A percentile compares a stretch with the other conserved stretches of the same genome.
Conservation (phyloP, 2,113 vertebrate genomes). For the Myocastor coypus region DNA sequence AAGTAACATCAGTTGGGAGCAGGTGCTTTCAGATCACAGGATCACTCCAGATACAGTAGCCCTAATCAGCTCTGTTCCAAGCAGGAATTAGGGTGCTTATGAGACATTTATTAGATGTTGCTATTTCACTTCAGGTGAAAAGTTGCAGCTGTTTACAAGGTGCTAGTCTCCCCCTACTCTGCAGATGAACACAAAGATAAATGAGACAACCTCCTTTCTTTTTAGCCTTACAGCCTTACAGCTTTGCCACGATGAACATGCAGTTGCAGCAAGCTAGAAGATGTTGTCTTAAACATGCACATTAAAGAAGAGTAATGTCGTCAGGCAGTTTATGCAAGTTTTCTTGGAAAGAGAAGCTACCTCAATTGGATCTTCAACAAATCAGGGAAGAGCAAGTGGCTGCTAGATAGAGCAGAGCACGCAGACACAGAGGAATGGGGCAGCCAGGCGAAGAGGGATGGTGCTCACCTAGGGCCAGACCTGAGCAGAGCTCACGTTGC, state of each 20-base stretch:
- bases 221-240: not conserved
- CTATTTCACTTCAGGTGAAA: conserved; percentile 7
- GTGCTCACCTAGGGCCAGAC: not conserved
- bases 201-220: not conserved
- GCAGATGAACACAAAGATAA: not conserved
- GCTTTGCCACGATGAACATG: not conserved
- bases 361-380: not conserved
- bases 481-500: not conserved
- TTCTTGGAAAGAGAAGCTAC: conserved; percentile 15
- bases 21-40: not conserved
- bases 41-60: not conserved
- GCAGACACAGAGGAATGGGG: not conserved
- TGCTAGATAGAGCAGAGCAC: not conserved
- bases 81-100: not conserved
- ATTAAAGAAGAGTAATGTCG: conserved; percentile 7
- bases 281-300: not conserved
- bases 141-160: conserved; percentile 8
- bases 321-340: not conserved
- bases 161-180: not conserved
- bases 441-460: not conserved
- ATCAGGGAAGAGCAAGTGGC: not conserved
- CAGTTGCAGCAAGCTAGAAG: conserved; percentile 11
- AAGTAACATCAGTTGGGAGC: not conserved
- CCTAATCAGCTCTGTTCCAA: not conserved
- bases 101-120: not conserved